phyloP scores from a whole-genome alignment of 2,113 vertebrate genomes.

The Pantherophis guttatus region DNA sequence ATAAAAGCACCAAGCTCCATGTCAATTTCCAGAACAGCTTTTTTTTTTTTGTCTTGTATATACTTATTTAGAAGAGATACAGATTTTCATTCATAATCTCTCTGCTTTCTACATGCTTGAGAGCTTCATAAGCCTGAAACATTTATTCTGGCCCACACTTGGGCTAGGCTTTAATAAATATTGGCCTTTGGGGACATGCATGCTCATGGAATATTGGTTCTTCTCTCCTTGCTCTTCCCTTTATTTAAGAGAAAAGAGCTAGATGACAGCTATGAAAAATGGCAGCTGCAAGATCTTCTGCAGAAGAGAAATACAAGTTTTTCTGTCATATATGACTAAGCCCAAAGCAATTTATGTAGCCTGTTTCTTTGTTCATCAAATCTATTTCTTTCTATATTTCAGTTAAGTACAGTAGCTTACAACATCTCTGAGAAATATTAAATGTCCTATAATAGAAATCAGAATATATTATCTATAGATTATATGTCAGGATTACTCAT shows the following conservation, averaged over 20 bases:
- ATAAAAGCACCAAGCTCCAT: not conserved
- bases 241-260: constrained; percentile 41
- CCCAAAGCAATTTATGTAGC: constrained; percentile 36
- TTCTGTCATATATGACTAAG: constrained; percentile 24
- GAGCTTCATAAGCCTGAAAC: constrained; percentile 44
- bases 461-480: constrained; percentile 3
- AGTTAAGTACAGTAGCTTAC: constrained; percentile 12
- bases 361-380: not conserved
- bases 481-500: not conserved
- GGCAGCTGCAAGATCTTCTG: not conserved
- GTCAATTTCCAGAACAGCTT: not conserved
- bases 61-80: constrained; percentile 18
- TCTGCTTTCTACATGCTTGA: constrained; percentile 29
- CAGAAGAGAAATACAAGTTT: constrained; percentile 53
- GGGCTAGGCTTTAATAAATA: constrained; percentile 39
- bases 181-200: constrained; percentile 30
- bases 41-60: constrained; percentile 35
- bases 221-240: constrained; percentile 26
- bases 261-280: constrained; percentile 38
- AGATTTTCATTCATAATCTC: constrained; percentile 58
- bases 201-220: not conserved
- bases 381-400: constrained; percentile 25
- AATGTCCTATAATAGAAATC: constrained; percentile 26
- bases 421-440: constrained; percentile 30
- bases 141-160: constrained; percentile 41